Conservation (phyloP, 2,113 vertebrate species). For the Passerina amoena region DNA sequence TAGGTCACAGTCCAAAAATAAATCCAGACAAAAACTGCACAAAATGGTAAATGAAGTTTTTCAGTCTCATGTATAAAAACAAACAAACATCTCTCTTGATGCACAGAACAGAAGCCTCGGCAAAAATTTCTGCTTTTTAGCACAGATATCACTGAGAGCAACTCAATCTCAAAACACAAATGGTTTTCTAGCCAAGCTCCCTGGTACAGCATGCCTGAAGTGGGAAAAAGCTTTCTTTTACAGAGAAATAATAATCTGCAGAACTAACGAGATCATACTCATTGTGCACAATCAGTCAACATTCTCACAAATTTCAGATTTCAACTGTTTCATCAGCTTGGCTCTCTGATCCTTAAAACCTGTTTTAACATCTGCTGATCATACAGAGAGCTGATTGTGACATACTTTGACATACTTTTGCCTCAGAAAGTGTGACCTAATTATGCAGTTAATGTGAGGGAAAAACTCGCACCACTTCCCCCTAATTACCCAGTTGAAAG, state of each 20-base stretch:
- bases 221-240: neutral
- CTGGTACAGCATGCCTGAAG: neutral
- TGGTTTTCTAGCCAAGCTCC: neutral
- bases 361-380: neutral
- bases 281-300: neutral
- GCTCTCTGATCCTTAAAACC: neutral
- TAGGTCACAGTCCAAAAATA: neutral
- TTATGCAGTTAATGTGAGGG: slow-evolving; percentile 35
- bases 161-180: neutral
- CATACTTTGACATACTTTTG: slow-evolving; percentile 23
- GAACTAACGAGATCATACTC: neutral
- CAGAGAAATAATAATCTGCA: neutral
- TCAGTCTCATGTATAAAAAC: neutral
- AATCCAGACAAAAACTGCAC: neutral
- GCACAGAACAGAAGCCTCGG: accelerated
- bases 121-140: neutral
- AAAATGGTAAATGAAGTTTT: neutral
- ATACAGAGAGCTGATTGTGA: neutral
- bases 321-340: neutral
- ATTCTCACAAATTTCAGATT: neutral
- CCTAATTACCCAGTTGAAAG: slow-evolving; percentile 59
- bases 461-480: neutral
- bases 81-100: neutral
- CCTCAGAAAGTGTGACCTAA: slow-evolving; percentile 39
- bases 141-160: neutral